A percentile compares a stretch with the other conserved stretches of the same genome.
phyloP scores from a whole-genome alignment of 2,797 vertebrate species.

The Menidia menidia region DNA sequence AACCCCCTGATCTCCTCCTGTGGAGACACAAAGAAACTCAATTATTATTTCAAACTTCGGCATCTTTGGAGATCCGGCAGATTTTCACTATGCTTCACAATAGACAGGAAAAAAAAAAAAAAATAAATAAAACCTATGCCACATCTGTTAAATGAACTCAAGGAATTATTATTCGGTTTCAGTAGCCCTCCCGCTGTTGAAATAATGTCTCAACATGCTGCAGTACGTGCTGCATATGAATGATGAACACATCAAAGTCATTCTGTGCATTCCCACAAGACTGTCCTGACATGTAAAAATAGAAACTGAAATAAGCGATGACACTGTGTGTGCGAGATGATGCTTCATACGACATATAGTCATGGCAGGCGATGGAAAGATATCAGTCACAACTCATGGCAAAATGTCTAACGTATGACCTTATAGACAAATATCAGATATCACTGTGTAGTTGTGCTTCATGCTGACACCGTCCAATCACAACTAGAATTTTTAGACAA shows the following conservation, averaged over 20 bases:
- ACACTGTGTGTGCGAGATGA: background rate
- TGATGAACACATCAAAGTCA: conserved; percentile 10
- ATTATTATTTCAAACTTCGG: too few species aligned
- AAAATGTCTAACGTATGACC: too few species aligned
- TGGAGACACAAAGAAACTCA: conserved; percentile 6
- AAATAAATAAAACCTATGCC: background rate
- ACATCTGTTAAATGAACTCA: too few species aligned
- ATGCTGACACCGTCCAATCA: too few species aligned
- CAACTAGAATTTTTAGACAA: background rate
- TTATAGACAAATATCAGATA: background rate
- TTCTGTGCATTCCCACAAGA: conserved; percentile 16
- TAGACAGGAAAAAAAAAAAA: background rate
- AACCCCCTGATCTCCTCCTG: conserved; percentile 98
- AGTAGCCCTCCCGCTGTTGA: background rate
- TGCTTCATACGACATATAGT: background rate
- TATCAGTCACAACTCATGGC: background rate
- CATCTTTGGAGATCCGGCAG: too few species aligned
- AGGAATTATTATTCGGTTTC: background rate
- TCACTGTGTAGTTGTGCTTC: background rate
- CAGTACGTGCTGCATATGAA: background rate
- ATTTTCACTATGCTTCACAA: background rate
- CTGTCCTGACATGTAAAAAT: conserved; percentile 39
- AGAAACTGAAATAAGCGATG: conserved; percentile 19
- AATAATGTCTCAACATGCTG: background rate
- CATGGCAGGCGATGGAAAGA: background rate